Evolutionary conservation across 1,140 invertebrate genomes (phyloP).

Genomic region (Heliconius himera): DNA sequence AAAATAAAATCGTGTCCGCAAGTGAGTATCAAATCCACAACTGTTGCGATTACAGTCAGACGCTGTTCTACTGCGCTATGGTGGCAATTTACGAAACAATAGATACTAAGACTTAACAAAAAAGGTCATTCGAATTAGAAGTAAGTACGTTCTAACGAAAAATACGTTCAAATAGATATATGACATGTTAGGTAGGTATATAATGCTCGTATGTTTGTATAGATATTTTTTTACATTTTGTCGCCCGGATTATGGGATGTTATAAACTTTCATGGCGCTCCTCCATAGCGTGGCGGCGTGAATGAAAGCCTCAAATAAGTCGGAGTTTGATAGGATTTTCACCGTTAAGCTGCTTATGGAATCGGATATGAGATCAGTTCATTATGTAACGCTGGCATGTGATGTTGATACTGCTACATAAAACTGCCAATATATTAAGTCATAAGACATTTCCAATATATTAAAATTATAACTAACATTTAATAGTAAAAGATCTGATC

Average conservation of each 20-base stretch:
- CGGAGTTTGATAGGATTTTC: conserved; percentile 22
- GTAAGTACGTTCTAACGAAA: neutral
- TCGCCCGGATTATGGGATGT: conserved; percentile 6
- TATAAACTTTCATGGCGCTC: conserved; percentile 5
- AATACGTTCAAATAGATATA: neutral
- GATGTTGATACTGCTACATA: neutral
- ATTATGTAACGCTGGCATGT: conserved; percentile 9
- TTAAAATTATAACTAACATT: neutral
- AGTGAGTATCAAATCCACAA: no score
- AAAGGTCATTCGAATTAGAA: neutral
- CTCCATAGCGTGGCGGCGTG: conserved; percentile 3
- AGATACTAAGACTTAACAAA: neutral
- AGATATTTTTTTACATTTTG: conserved; percentile 12
- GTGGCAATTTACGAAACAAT: no score
- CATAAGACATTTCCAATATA: neutral
- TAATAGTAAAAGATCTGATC: no score
- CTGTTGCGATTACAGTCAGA: no score
- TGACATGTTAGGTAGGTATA: no score
- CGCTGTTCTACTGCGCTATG: no score
- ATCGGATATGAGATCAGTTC: conserved; percentile 14
- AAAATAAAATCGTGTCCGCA: no score
- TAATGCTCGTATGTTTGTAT: neutral
- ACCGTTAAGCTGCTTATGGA: conserved; percentile 17
- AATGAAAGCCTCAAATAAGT: conserved; percentile 21
- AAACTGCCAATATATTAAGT: neutral